Conservation (phyloP, 1,140 invertebrate genomes). For the Drosophila teissieri region DNA sequence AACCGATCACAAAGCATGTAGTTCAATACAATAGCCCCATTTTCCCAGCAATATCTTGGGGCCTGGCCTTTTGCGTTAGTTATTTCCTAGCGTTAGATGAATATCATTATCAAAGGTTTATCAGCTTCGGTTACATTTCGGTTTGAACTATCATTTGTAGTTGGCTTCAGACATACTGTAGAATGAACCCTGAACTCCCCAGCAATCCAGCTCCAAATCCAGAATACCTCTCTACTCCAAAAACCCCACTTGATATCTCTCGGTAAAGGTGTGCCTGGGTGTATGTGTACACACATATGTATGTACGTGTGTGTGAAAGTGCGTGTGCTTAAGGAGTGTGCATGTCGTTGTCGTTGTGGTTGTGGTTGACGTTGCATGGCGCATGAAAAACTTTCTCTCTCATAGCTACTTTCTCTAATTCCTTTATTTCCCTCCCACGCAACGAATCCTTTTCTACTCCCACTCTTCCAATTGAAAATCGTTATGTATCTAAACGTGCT, state of each 20-base stretch:
- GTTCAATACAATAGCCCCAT: background rate
- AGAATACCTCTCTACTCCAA: background rate
- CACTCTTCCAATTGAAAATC: background rate
- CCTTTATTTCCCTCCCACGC: slow-evolving; percentile 1
- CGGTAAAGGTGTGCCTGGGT: slow-evolving; percentile 19
- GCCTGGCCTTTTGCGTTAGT: slow-evolving; percentile 19
- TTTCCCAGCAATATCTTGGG: background rate
- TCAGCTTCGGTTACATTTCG: slow-evolving; percentile 33
- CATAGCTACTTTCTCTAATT: slow-evolving; percentile 9
- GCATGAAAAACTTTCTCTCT: slow-evolving; percentile 27
- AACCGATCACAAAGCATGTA: slow-evolving; percentile 7
- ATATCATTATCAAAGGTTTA: slow-evolving; percentile 37
- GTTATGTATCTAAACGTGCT: background rate
- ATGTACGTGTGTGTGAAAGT: slow-evolving; percentile 5
- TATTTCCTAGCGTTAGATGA: slow-evolving; percentile 34
- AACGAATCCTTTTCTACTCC: background rate
- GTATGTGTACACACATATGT: background rate
- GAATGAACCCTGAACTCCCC: background rate
- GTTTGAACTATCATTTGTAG: slow-evolving; percentile 47
- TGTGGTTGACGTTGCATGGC: slow-evolving; percentile 33
- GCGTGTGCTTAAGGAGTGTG: slow-evolving; percentile 24
- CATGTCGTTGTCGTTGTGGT: slow-evolving; percentile 25
- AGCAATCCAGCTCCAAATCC: background rate
- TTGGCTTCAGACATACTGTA: slow-evolving; percentile 39
- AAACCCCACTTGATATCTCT: slow-evolving; percentile 9